Evolutionary conservation across 2,888 invertebrate species (phyloP), one percentile per base, ranked within the genome.

Genomic region (Plusia festucae): DNA sequence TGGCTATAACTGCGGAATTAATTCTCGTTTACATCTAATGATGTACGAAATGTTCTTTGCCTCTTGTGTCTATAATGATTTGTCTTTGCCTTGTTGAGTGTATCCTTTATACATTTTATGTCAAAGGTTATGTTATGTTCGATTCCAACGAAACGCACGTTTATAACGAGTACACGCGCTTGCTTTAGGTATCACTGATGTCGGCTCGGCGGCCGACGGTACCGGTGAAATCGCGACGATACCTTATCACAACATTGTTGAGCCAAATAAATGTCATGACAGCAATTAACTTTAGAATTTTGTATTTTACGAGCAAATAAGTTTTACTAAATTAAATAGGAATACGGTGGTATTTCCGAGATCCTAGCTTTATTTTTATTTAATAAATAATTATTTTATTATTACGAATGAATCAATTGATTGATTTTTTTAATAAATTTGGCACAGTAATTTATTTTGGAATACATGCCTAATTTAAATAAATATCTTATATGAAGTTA

Each of bases 401-500:
- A 59, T 56, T 34, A 44, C 76, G 34, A 59, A 34, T 63, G 70
- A 72, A 76, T 61, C 65, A 73, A 65, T 52, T 68, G 52, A 30
- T 30, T 63, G 56, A 66, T 54, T 70, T 58, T 70, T 56, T 63
- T 49, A 68, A 52, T 54, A 65, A 68, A 69, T 84, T 81, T 83
- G 83, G 83, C 83, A 84, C 82, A 80, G 69, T 78, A 67, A 68
- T 69, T 76, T 72, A n/a, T 34, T 11, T 11, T 9, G n/a, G 5
- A n/a, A 34, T 13, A n/a, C n/a, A 15, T 40, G 5, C n/a, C n/a
- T 5, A n/a, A 40, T 40, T 40, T n/a, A 40, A 34, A 15, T 9
- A 9, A 27, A 27, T 4, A 13, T 2, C 9, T 13, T 13, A 4
- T 2, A 0, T 4, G 4, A 34, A 34, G 4, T n/a, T 46, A 18